These are phyloP conservation scores for Brachyptera risi DNA, from an alignment of 2,888 invertebrate species.

Conservation along the genomic window DNA sequence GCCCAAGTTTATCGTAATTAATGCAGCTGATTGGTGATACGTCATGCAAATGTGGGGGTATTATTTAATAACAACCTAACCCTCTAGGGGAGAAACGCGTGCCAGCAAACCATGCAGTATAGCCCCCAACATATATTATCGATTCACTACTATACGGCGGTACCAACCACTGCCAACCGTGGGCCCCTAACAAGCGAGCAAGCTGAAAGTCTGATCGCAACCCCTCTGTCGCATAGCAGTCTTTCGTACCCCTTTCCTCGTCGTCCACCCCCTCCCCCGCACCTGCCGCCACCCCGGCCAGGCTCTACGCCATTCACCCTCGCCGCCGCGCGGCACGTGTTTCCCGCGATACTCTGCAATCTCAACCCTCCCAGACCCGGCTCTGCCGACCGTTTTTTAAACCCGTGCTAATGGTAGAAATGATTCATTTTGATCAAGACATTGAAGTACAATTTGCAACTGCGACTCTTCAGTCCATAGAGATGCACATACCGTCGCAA, in stretches of 20 bases:
- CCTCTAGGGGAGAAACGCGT: background rate
- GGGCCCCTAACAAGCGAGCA: background rate
- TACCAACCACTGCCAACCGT: conserved; percentile 17
- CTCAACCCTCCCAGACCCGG: background rate
- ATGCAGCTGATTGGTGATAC: background rate
- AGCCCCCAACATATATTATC: background rate
- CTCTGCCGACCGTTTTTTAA: background rate
- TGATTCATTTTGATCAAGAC: background rate
- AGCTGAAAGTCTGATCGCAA: conserved; percentile 36
- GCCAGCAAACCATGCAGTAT: background rate
- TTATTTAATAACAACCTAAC: background rate
- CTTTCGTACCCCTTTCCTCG: conserved; percentile 35
- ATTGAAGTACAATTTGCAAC: background rate
- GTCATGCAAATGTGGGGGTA: background rate
- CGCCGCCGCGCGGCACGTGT: conserved; percentile 26
- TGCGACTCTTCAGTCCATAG: background rate
- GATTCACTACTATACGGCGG: conserved; percentile 5
- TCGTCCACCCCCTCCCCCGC: conserved; percentile 15
- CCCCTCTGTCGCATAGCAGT: conserved; percentile 51
- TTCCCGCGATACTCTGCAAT: conserved; percentile 13
- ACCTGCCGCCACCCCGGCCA: background rate
- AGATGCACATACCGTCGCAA: too few species aligned
- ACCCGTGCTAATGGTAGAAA: background rate
- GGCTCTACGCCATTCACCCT: conserved; percentile 11
- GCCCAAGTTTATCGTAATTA: too few species aligned